Base-by-base conservation (phyloP, 53 echinoderm and acorn worm species). In the Luidia sarsii region DNA sequence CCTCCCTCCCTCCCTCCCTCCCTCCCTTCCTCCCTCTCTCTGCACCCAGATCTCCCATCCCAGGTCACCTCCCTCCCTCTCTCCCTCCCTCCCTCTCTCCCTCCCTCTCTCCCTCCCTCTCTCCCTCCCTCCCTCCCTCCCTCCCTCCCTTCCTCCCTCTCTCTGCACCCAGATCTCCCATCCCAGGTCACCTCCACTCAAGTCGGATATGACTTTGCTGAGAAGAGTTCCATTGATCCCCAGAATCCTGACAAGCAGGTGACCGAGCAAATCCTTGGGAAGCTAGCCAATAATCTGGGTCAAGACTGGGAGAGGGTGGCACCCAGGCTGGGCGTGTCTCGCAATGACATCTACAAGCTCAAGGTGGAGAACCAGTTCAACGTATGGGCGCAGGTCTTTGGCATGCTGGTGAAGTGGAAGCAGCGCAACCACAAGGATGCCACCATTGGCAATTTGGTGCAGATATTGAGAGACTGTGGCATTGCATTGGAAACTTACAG, bases 361-460 rank as follows among this genome's bases (percentile, higher is more conserved):
- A 77, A 77, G 48, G 7, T 19, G 33, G 77, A 77, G 77, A 77
- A 61, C 57, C 77, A 59, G 48, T 60, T 16, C 32, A 77, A 61
- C 33, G 7, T 61, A 14, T 77, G 77, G 77, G 77, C 51, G 20
- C 77, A 77, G 49, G 61, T 46, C 45, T 4, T 60, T 21, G 4
- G 24, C 3, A 50, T 50, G n/a, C 61, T 77, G 1, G 19, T 77
- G 32, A 77, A 30, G 20, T 77, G 77, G 77, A 43, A 38, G 46
- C 59, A 77, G 28, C 25, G 32, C 1, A 14, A 61, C 45, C 61
- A 77, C 60, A 31, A 11, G 33, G 3, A 33, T 7, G 77, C 77
- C 3, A 77, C 62, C 30, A 61, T 77, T 7, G 41, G 46, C 1
- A 32, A 3, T 25, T 61, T 77, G n/a, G 60, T 77, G 0, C 1